Base-by-base conservation (phyloP, 1,140 invertebrate genomes). In the Steinernema khuongi region DNA sequence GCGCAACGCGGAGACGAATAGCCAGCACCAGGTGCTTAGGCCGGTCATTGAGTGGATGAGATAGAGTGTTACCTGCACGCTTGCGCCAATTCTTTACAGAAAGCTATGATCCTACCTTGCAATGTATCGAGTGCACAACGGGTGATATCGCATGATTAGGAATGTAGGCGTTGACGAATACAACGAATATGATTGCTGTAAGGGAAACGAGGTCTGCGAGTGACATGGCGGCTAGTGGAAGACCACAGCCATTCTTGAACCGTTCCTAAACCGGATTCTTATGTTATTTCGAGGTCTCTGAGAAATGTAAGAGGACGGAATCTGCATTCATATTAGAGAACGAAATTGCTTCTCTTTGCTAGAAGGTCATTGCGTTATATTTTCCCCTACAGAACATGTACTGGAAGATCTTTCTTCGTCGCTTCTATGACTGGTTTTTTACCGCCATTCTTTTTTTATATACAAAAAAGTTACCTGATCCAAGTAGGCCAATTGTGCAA, bases 11-110 rank as follows among this genome's bases (percentile, higher is more conserved):
- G 77, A 79, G 31, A 79, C 70, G 50, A 79, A 79, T 33, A 79
- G 74, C 77, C 77, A 79, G 68, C 78, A 79, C 77, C 77, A 79
- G 2, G 77, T 79, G 30, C 77, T 79, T 26, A 79, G 74, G 7
- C 74, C 77, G 31, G 77, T 79, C 73, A 79, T 69, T 33, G 78
- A 76, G 60, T 79, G 77, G 31, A 79, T 79, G 4, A 79, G 78
- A 60, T 44, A 79, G n/a, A 79, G 69, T 1, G 68, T 72, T 1
- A 78, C 32, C 77, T 77, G 74, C 78, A 74, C n/a, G 22, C 1
- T 2, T 26, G 19, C n/a, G n/a, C n/a, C n/a, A n/a, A n/a, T n/a
- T n/a, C n/a, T n/a, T n/a, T n/a, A n/a, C n/a, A n/a, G n/a, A 14
- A 71, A 33, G 26, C 1, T 4, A 22, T 2, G 17, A 32, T n/a